These are phyloP conservation scores for Argyrosomus japonicus DNA, from an alignment of 2,113 vertebrate species.

Conservation along the genomic window DNA sequence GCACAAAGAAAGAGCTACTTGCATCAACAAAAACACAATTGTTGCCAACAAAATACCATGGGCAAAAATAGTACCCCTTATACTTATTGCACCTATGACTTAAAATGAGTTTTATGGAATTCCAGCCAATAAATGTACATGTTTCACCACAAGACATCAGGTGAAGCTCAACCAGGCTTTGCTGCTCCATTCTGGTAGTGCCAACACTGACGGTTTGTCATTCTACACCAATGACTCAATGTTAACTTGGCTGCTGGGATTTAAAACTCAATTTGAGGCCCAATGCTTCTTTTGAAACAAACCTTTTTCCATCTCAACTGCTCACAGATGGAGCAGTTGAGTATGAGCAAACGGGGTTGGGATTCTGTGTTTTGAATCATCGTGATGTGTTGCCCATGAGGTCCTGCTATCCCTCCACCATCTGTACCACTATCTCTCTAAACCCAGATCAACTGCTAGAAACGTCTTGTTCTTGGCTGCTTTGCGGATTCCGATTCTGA, in stretches of 20 bases:
- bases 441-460: neutral
- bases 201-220: neutral
- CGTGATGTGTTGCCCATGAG: neutral
- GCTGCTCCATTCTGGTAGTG: too few species aligned
- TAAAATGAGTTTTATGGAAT: neutral
- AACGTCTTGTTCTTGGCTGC: constrained; percentile 5
- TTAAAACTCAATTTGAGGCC: neutral
- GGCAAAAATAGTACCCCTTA: neutral
- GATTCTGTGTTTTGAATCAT: neutral
- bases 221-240: too few species aligned
- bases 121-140: too few species aligned
- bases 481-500: neutral
- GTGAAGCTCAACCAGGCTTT: too few species aligned
- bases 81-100: neutral
- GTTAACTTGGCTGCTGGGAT: neutral
- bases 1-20: neutral
- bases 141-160: too few species aligned
- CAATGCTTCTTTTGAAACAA: neutral
- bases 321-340: constrained; percentile 9
- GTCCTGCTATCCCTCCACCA: constrained; percentile 14
- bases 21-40: neutral
- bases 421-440: constrained; percentile 10
- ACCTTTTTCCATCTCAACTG: constrained; percentile 3
- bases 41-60: neutral
- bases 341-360: neutral